A percentile compares a stretch with the other conserved stretches of the same genome.
Evolutionary conservation across 2,888 invertebrate species (phyloP).

Genomic region (Oegoconia quadripuncta): DNA sequence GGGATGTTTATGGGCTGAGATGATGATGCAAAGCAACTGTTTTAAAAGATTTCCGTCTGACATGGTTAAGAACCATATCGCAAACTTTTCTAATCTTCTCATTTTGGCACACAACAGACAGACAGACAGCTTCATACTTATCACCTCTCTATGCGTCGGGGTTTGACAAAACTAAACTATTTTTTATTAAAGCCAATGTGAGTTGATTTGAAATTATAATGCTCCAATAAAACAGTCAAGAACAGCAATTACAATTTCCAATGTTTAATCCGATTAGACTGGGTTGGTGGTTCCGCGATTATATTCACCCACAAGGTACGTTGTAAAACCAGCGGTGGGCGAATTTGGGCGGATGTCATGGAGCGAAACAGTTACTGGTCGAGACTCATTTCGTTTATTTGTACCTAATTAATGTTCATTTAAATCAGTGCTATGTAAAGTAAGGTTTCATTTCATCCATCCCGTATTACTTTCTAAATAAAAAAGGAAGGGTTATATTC

Average conservation of each 20-base stretch:
- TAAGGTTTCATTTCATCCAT: too few relatives aligned
- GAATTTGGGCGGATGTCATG: conserved; percentile 12
- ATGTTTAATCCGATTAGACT: conserved; percentile 6
- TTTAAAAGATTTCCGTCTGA: too few relatives aligned
- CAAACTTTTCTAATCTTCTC: too few relatives aligned
- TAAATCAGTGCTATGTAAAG: not conserved
- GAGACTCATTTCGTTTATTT: not conserved
- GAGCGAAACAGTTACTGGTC: conserved; percentile 18
- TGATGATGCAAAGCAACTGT: too few relatives aligned
- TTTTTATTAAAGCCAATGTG: not conserved
- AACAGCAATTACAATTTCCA: not conserved
- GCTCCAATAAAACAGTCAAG: conserved; percentile 4
- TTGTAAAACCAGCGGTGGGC: conserved; percentile 18
- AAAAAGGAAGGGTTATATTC: too few relatives aligned
- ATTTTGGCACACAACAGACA: too few relatives aligned
- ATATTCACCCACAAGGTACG: conserved; percentile 19
- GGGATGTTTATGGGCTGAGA: too few relatives aligned
- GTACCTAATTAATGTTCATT: not conserved
- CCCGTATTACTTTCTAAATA: too few relatives aligned
- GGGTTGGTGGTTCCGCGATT: not conserved
- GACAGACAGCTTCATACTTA: too few relatives aligned
- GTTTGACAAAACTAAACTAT: too few relatives aligned
- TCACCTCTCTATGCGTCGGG: too few relatives aligned
- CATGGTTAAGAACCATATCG: too few relatives aligned
- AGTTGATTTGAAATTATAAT: conserved; percentile 5